These are phyloP conservation scores for Spodoptera litura DNA, from an alignment of 1,140 invertebrate species.

Conservation along the genomic window DNA sequence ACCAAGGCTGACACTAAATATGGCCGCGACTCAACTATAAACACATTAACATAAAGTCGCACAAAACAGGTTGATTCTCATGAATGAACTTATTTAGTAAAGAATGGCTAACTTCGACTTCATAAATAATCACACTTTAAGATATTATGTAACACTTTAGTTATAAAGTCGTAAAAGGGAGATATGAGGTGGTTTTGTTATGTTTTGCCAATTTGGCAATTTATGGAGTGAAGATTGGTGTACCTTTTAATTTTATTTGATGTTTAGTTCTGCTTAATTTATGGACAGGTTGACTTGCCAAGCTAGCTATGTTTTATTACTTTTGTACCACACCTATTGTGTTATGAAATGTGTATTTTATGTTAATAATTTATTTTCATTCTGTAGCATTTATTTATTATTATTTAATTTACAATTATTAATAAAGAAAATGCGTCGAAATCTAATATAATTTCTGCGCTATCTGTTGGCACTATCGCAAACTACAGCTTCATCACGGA, in stretches of 20 bases:
- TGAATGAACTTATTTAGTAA: conserved; percentile 45
- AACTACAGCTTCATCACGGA: background rate
- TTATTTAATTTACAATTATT: too few relatives aligned
- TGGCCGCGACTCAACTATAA: conserved; percentile 41
- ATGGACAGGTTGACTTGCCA: too few relatives aligned
- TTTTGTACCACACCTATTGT: too few relatives aligned
- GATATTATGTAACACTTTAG: background rate
- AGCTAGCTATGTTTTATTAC: too few relatives aligned
- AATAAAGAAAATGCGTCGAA: too few relatives aligned
- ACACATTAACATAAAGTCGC: conserved; percentile 52
- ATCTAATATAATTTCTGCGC: background rate
- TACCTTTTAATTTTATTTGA: too few relatives aligned
- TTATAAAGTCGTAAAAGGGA: background rate
- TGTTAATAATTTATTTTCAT: too few relatives aligned
- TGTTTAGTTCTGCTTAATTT: too few relatives aligned
- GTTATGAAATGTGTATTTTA: too few relatives aligned
- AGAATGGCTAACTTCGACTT: background rate
- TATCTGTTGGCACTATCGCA: background rate
- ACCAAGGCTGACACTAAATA: conserved; percentile 47
- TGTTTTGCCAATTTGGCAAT: too few relatives aligned
- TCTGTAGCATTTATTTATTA: too few relatives aligned
- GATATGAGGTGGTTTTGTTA: background rate
- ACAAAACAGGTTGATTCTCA: conserved; percentile 28
- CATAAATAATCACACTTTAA: conserved; percentile 13
- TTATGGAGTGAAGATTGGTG: too few relatives aligned